These are phyloP conservation scores for Bugulina stolonifera DNA, from an alignment of 2,888 invertebrate genomes.

Conservation along the genomic window DNA sequence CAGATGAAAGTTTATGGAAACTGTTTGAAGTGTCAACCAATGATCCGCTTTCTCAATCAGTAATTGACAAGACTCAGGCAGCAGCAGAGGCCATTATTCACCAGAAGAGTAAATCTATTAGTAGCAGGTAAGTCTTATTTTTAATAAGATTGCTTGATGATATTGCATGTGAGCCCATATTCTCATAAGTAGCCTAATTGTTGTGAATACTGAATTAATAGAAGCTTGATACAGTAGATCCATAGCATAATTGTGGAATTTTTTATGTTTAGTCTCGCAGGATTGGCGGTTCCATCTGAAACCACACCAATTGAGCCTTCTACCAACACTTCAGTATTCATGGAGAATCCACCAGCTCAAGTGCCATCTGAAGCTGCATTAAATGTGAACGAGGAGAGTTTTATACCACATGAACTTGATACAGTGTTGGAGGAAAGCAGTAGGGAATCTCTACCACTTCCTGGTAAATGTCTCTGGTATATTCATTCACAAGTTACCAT, in stretches of 20 bases:
- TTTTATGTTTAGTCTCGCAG: too few relatives aligned
- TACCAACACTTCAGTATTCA: too few relatives aligned
- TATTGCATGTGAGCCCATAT: too few relatives aligned
- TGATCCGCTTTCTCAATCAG: not conserved
- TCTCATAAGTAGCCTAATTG: too few relatives aligned
- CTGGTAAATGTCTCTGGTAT: not conserved
- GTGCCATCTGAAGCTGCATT: not conserved
- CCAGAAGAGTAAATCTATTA: not conserved
- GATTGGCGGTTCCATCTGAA: too few relatives aligned
- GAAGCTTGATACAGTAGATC: too few relatives aligned
- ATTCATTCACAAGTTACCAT: too few relatives aligned
- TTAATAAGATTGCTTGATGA: too few relatives aligned
- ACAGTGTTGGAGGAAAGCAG: constrained; percentile 7
- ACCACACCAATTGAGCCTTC: too few relatives aligned
- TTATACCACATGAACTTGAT: not conserved
- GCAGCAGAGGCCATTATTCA: not conserved
- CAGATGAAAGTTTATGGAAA: constrained; percentile 20
- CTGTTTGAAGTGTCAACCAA: not conserved
- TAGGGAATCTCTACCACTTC: not conserved
- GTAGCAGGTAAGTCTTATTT: too few relatives aligned
- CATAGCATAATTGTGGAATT: too few relatives aligned
- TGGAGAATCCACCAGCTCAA: not conserved
- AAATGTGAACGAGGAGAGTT: not conserved
- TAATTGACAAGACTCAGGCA: not conserved
- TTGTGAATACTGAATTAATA: too few relatives aligned